Evolutionary conservation across 2,797 vertebrate species (phyloP), one percentile per base, ranked within the genome.

Genomic region (Pampus argenteus): DNA sequence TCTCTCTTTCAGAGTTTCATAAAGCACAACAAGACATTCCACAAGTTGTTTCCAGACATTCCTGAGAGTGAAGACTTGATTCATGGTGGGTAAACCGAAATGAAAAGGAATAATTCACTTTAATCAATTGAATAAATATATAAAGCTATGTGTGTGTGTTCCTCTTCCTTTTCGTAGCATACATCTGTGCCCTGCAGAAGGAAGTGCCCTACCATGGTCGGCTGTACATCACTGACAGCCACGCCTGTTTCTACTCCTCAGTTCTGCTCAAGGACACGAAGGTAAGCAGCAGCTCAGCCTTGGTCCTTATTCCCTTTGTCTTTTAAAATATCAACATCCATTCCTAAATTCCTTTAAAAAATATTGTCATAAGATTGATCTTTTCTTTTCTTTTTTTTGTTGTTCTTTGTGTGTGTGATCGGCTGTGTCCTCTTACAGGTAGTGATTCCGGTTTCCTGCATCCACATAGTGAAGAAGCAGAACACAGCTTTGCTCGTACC

Each of bases 401-500:
- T 23, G 36, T 44, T 44, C 7, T 18, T 17, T 44, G 29, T 45
- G 5, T 79, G n/a, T n/a, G n/a, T n/a, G n/a, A n/a, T n/a, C n/a
- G 52, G 0, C 7, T 75, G 0, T 65, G 8, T 57, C 14, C 29
- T 61, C 9, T 75, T 71, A 3, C 82, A 97, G 97, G 89, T 91
- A 0, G 88, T 95, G 44, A 88, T 98, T 71, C 94, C 95, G 0
- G 74, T 96, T 4, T 61, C 85, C 22, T 89, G 73, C 45, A 91
- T 98, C 74, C 86, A 76, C 0, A 68, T 90, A 22, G 76, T 97
- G 66, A 97, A 97, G 87, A 98, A 98, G 70, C 95, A 97, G 88
- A 97, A 97, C 88, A 98, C 87, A 0, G 96, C 92, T 0, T 80
- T 97, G 42, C 87, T 97, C 61, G 96, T 98, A 17, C 97, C 96